Base-by-base conservation (phyloP, 2,113 vertebrate species). In the Eptesicus fuscus region DNA sequence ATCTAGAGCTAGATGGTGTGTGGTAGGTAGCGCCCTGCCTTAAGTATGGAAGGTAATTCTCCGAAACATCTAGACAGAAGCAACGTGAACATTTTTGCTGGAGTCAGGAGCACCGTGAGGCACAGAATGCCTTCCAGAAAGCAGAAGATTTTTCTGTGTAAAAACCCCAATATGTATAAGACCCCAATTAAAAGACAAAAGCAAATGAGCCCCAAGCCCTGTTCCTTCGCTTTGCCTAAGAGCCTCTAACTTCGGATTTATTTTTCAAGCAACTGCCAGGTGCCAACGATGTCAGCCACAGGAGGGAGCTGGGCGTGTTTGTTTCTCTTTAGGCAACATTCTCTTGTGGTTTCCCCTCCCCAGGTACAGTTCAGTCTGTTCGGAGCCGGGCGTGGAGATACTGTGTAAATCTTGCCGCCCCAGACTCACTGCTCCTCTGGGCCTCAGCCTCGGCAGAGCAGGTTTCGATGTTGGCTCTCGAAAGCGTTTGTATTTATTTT, bases 401-500 rank as follows among this genome's bases (percentile, higher is more conserved):
- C 95, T 90, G 95, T 96, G 95, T 91, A 95, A 94, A 96, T 90
- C 89, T 53, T 10, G 51, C 56, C 0, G 44, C 93, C 94, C 76
- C 95, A 61, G 88, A 90, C 17, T 56, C 85, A 0, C 0, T 7
- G 4, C 76, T 82, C 53, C 61, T 83, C 76, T n/a, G n/a, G n/a
- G n/a, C n/a, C n/a, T 49, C 4, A 0, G 61, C 70, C 65, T 88
- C 61, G 9, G 32, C 61, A 30, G 79, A 90, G 78, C 49, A 82
- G 89, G 59, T 86, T 97, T 97, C 77, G 49, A 70, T 97, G 86
- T 92, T 97, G 95, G 96, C 94, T 96, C 78, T 96, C 93, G 89
- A 96, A 96, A 97, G 23, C 84, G 86, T 97, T 97, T 93, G 65
- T 94, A 83, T 96, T 89, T 97, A 74, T 96, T 97, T 98, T 97